These are phyloP conservation scores for Aspidapion aeneum DNA, from an alignment of 2,888 invertebrate species.

Conservation along the genomic window DNA sequence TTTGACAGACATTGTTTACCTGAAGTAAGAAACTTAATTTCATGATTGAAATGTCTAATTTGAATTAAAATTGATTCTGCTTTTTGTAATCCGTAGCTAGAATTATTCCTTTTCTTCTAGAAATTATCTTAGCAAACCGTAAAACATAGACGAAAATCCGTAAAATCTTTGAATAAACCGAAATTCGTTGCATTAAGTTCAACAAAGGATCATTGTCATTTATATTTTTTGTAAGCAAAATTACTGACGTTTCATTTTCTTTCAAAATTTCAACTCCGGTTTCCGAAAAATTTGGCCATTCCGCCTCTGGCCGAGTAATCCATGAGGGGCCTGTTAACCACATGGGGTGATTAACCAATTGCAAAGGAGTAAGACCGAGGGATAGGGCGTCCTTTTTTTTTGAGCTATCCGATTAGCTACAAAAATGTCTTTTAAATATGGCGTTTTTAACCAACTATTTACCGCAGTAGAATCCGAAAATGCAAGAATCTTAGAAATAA, in stretches of 20 bases:
- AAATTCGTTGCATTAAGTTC: not conserved
- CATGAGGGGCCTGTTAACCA: not conserved
- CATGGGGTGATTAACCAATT: no score
- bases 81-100: not conserved
- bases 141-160: not conserved
- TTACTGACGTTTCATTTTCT: not conserved
- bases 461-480: no score
- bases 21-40: not conserved
- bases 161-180: not conserved
- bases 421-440: no score
- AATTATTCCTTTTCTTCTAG: slow-evolving; percentile 1
- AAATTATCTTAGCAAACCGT: not conserved
- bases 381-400: not conserved
- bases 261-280: not conserved
- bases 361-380: not conserved
- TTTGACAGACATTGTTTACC: not conserved
- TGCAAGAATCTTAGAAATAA: no score
- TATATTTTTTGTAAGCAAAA: no score
- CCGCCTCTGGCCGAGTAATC: not conserved
- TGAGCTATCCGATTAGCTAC: slow-evolving; percentile 1
- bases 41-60: not conserved
- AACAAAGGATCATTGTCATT: not conserved
- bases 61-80: not conserved
- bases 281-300: slow-evolving; percentile 1
- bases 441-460: no score